Evolutionary conservation across 1,140 invertebrate genomes (phyloP), one percentile per base, ranked within the genome.

Genomic region (Microplitis demolitor): DNA sequence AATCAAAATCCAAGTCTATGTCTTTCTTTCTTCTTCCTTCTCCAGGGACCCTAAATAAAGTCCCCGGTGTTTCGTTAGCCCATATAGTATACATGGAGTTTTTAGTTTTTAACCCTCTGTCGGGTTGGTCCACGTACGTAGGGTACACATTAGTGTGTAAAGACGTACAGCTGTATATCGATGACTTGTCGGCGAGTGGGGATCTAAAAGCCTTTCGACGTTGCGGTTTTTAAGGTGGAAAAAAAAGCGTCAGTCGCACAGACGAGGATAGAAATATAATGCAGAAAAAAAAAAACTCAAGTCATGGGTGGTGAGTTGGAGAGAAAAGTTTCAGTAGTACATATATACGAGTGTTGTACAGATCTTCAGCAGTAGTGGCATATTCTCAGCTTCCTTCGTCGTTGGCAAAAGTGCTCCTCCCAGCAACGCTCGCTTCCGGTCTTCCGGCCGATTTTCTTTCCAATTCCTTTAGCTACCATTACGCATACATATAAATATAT

Each of bases 121-220:
- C 76, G 72, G 74, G 78, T 76, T 64, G 34, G 35, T 45, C 6
- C 39, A 45, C 39, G 11, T 24, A 24, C 24, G 39, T n/a, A 16
- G 45, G 8, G n/a, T 8, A 34, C 8, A 39, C 16, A n/a, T 50
- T 24, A 58, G 9, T 31, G 39, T 11, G 45, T 72, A 33, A 58
- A 71, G 66, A 71, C 78, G 33, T 69, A 76, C 68, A 71, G 77
- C 76, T 82, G 80, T 84, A 82, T 82, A 82, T 84, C 82, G 82
- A 82, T 82, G 81, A 84, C 79, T 82, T 77, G 69, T 74, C 70
- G 66, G 73, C 74, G 74, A 71, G 70, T 45, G 56, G 73, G n/a
- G 39, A 16, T 74, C 79, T 84, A 83, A 84, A 83, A 83, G 83
- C 83, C 83, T 84, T 84, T 84, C 77, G 79, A 76, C 80, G 82